phyloP scores from a whole-genome alignment of 2,888 invertebrate genomes.

The Sarcophaga subvicina region DNA sequence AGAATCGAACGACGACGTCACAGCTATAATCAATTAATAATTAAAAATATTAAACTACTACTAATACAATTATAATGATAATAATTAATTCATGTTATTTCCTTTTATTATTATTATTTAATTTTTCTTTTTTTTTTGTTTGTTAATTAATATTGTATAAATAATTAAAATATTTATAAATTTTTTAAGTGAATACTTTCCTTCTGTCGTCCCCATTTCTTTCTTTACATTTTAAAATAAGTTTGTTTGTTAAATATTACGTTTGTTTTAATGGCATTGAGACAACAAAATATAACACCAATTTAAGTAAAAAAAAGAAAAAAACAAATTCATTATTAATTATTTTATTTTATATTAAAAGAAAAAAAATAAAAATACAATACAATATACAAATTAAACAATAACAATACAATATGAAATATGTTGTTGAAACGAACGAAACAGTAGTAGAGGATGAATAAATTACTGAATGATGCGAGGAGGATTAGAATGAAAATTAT shows the following conservation, averaged over 20 bases:
- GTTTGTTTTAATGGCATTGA: constrained; percentile 17
- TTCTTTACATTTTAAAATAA: neutral
- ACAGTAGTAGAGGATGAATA: neutral
- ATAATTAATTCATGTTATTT: constrained; percentile 14
- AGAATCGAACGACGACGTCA: constrained; percentile 6
- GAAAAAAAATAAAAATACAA: neutral
- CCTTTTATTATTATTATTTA: neutral
- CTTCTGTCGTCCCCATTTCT: neutral
- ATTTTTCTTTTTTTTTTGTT: neutral
- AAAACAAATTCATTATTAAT: neutral
- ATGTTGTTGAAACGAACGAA: constrained; percentile 11
- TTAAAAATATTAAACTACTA: constrained; percentile 11
- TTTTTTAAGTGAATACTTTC: neutral
- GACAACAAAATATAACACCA: constrained; percentile 16
- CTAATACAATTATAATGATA: neutral
- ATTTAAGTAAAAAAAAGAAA: neutral
- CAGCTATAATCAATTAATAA: constrained; percentile 47
- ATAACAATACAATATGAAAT: neutral
- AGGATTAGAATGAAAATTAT: neutral
- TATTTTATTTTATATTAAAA: constrained; percentile 2
- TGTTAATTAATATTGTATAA: constrained; percentile 2
- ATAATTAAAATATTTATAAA: constrained; percentile 19
- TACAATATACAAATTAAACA: constrained; percentile 5
- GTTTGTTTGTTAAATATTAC: neutral
- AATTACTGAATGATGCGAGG: neutral